Evolutionary conservation across 2,797 vertebrate genomes (phyloP), one percentile per base, ranked within the genome.

Genomic region (Melanotaenia nigrans): DNA sequence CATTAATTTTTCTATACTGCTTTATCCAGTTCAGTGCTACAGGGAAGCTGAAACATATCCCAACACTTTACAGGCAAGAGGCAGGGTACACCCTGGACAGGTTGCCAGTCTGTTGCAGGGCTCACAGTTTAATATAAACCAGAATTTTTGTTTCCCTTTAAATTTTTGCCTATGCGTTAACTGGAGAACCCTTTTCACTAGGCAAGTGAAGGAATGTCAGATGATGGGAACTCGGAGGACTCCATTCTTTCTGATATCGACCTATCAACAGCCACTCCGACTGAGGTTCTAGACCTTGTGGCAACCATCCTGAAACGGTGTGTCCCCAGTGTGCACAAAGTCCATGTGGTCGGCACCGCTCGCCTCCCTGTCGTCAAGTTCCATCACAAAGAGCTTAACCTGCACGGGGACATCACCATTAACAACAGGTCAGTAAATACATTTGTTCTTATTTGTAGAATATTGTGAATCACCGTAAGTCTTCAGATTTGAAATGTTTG

Each of bases 281-380:
- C 87, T 0, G 95, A 97, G 73, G 69, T 95, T 69, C 90, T 98
- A 68, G 96, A 96, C 10, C 91, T 99, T 0, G 95, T 97, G 65
- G 95, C 94, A 0, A 75, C 93, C 0, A 96, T 99, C 53, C 87
- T 99, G 22, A 93, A 88, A 13, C 96, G 96, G 81, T 99, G 97
- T 1, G 96, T 97, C 2, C 97, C 97, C 0, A 96, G 96, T 0
- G 97, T 97, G 18, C 95, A 97, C 81, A 95, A 95, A 16, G 97
- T 99, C 60, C 93, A 95, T 0, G 86, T 93, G 1, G 95, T 99
- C 49, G 89, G 94, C 79, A 86, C 89, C 0, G 97, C 97, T 20
- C 95, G 97, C 3, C 94, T 96, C 7, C 97, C 97, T 0, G 96
- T 99, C 2, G 94, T 97, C 69, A 97, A 97, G 78, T 99, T 98